Percentiles rank a stretch among this genome's conserved stretches.
Evolutionary conservation across 2,113 vertebrate genomes (phyloP).

Genomic region (Orthonyx spaldingii): DNA sequence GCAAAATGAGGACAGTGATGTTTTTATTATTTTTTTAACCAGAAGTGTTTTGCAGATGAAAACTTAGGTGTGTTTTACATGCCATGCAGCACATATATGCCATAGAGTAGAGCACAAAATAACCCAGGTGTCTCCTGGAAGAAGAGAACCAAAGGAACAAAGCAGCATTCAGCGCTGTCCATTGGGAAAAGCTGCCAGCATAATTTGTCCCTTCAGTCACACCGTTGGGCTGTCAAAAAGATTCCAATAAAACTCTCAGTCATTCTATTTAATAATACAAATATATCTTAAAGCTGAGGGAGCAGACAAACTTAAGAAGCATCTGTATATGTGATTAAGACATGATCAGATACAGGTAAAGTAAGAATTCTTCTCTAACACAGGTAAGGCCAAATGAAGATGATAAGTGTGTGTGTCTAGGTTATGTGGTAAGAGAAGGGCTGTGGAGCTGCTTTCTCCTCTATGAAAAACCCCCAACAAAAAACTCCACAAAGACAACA

Average conservation of each 20-base stretch:
- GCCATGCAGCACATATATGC: background rate
- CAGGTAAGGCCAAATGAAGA: background rate
- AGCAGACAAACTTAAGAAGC: background rate
- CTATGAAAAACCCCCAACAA: background rate
- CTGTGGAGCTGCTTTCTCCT: background rate
- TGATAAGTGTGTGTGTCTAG: background rate
- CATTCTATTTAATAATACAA: background rate
- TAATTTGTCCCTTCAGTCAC: background rate
- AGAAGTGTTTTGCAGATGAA: background rate
- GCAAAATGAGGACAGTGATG: background rate
- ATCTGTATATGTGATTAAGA: background rate
- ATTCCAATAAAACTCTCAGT: background rate
- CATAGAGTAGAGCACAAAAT: background rate
- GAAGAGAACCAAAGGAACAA: background rate
- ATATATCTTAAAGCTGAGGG: background rate
- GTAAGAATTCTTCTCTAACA: background rate
- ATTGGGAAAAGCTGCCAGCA: background rate
- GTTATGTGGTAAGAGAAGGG: background rate
- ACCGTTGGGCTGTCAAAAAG: fast-evolving
- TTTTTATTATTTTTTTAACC: background rate
- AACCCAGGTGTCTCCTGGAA: background rate
- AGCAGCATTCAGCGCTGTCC: background rate
- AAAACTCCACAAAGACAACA: background rate
- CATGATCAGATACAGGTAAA: background rate
- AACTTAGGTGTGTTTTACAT: background rate